These are phyloP conservation scores for Cephalopholis sonnerati DNA, from an alignment of 2,113 vertebrate species.

Conservation along the genomic window DNA sequence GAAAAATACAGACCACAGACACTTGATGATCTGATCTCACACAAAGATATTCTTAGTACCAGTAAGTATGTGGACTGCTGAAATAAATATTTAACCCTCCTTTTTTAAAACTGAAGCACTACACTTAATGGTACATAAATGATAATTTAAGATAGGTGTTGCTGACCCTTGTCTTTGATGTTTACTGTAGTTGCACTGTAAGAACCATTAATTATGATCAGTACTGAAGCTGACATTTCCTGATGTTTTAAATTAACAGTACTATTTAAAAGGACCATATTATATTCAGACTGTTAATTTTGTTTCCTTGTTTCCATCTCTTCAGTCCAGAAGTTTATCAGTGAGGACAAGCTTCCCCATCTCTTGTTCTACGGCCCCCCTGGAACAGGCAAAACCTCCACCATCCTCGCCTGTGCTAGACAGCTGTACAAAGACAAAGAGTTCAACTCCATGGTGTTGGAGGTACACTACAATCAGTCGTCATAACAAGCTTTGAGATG, in stretches of 20 bases:
- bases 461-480: conserved; percentile 82
- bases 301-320: not conserved
- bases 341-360: conserved; percentile 93
- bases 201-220: not conserved
- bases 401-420: conserved; percentile 93
- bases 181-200: not conserved
- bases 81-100: not conserved
- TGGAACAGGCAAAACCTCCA: conserved; percentile 97
- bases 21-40: conserved; percentile 94
- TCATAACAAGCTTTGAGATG: not conserved
- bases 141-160: not conserved
- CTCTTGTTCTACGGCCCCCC: conserved; percentile 97
- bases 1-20: conserved; percentile 96
- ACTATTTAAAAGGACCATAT: not conserved
- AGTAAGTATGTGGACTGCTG: conserved; percentile 82
- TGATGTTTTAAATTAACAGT: not conserved
- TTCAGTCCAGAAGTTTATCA: conserved; percentile 95
- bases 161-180: not conserved
- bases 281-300: not conserved
- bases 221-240: not conserved
- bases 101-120: not conserved
- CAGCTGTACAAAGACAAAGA: conserved; percentile 95
- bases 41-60: conserved; percentile 93
- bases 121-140: not conserved
- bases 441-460: conserved; percentile 96